Evolutionary conservation across 2,888 invertebrate species (phyloP), one percentile per base, ranked within the genome.

Genomic region (Andrena fulva): DNA sequence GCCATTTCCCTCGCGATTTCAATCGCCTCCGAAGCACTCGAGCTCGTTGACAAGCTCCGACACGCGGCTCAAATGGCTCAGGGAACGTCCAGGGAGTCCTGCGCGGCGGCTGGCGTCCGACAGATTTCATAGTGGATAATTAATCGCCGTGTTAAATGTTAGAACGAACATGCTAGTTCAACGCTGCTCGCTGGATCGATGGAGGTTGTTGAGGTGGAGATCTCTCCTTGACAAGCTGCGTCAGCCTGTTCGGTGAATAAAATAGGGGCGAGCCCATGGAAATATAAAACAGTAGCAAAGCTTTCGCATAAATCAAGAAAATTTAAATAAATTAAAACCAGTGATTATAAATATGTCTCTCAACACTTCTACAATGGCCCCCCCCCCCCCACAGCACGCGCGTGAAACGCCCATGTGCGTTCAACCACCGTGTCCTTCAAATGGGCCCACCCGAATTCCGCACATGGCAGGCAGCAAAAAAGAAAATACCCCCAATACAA

Each of bases 111-210:
- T 56, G 66, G 66, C 70, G 35, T 35, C 66, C 50, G 48, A 42
- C 59, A 73, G 52, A 24, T 60, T 60, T 60, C 52, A 67, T 67
- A 42, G 42, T 42, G 12, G 50, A 68, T 67, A 78, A 78, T 78
- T 78, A 74, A 74, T 67, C n/a, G 68, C n/a, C 63, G 42, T 24
- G 42, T 68, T 66, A 60, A 82, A 67, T 75, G 54, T 70, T 71
- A 67, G 27, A 8, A 24, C 31, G 42, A 48, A 60, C 59, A 42
- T 5, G 24, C n/a, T 29, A 77, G 70, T 77, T 71, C 56, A 7
- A 52, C 16, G 12, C 24, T 54, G 24, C 10, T 16, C 48, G 64
- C 8, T 66, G 48, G 29, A n/a, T 48, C 27, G 48, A 66, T 27
- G 10, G 3, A 66, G 16, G n/a, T 29, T 50, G 27, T 27, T 48